These are phyloP conservation scores for Tyria jacobaeae DNA, from an alignment of 2,888 invertebrate species.

Conservation along the genomic window DNA sequence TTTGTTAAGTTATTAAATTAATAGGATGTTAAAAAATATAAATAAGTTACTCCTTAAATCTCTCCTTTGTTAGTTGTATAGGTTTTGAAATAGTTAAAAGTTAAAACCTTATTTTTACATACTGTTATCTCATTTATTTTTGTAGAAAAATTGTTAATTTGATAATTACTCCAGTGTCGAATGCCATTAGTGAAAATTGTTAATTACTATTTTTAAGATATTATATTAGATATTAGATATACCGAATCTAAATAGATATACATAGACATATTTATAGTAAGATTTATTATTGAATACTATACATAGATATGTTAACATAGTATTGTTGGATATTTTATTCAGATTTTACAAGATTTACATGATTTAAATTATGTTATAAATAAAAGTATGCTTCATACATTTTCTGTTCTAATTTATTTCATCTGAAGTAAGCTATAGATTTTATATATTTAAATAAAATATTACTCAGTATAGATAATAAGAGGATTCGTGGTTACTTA, in stretches of 20 bases:
- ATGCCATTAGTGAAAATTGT: slow-evolving; percentile 77
- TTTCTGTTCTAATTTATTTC: slow-evolving; percentile 20
- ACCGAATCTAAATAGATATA: slow-evolving; percentile 45
- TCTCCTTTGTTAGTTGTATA: slow-evolving; percentile 29
- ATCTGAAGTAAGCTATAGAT: too few relatives aligned
- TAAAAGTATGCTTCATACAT: slow-evolving; percentile 76
- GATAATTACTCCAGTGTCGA: slow-evolving; percentile 55
- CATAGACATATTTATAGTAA: slow-evolving; percentile 59
- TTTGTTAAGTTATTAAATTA: slow-evolving; percentile 56
- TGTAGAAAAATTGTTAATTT: slow-evolving; percentile 40
- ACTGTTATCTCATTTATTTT: slow-evolving; percentile 48
- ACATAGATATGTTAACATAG: slow-evolving; percentile 62
- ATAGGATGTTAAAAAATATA: slow-evolving; percentile 44
- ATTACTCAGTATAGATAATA: too few relatives aligned
- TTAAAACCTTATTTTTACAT: slow-evolving; percentile 44
- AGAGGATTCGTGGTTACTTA: too few relatives aligned
- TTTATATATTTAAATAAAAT: too few relatives aligned
- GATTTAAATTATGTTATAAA: slow-evolving; percentile 81
- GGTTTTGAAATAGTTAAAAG: slow-evolving; percentile 35
- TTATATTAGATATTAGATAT: slow-evolving; percentile 36
- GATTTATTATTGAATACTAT: slow-evolving; percentile 50
- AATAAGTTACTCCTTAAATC: slow-evolving; percentile 57
- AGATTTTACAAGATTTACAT: slow-evolving; percentile 84
- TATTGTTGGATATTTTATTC: slow-evolving; percentile 82
- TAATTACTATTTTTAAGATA: slow-evolving; percentile 43